phyloP scores from a whole-genome alignment of 2,797 vertebrate genomes.

The Lacerta viridis region DNA sequence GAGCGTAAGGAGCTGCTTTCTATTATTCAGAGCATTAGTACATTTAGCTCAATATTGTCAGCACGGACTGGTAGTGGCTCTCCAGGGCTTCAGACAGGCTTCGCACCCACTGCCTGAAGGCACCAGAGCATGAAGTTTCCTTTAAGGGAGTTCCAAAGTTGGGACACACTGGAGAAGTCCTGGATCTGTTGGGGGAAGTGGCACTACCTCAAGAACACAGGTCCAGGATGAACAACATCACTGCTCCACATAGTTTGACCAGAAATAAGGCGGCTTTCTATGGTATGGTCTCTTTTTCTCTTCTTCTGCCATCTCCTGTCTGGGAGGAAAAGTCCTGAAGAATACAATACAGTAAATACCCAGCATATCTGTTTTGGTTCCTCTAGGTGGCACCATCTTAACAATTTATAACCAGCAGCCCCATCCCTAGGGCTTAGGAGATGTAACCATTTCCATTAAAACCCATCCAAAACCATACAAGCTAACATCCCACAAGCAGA shows the following conservation, averaged over 20 bases:
- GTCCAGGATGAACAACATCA: not conserved
- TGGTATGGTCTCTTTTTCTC: not conserved
- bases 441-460: not conserved
- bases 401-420: not conserved
- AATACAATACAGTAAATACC: not conserved
- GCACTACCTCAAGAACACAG: too few relatives aligned
- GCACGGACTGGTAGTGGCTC: too few relatives aligned
- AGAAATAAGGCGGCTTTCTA: not conserved
- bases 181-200: too few relatives aligned
- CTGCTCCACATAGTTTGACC: not conserved
- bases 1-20: too few relatives aligned
- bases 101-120: too few relatives aligned
- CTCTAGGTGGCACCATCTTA: slow-evolving; percentile 4
- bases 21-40: too few relatives aligned
- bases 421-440: too few relatives aligned
- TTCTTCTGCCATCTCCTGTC: not conserved
- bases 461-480: not conserved
- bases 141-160: too few relatives aligned
- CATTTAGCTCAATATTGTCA: too few relatives aligned
- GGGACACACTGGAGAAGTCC: too few relatives aligned
- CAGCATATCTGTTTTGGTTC: not conserved
- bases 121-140: too few relatives aligned
- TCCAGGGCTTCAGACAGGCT: too few relatives aligned
- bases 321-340: not conserved
- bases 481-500: not conserved